Percentiles rank a stretch among this genome's conserved stretches.
phyloP scores from a whole-genome alignment of 1,140 invertebrate genomes.

The Chrysoperla carnea region DNA sequence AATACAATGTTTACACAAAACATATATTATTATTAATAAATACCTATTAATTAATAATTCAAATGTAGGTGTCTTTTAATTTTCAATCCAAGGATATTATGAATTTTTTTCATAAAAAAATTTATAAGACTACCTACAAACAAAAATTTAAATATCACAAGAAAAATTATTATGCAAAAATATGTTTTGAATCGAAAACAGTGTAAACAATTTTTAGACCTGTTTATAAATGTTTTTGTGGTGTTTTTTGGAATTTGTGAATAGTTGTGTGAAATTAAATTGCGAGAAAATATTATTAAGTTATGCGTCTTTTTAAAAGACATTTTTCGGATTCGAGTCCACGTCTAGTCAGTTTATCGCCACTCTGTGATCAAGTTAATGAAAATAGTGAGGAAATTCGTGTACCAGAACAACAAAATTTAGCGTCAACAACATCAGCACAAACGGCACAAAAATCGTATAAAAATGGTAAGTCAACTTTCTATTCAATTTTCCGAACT shows the following conservation, averaged over 20 bases:
- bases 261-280: no score
- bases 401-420: background rate
- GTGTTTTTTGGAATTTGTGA: no score
- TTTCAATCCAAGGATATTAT: constrained; percentile 1
- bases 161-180: no score
- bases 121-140: no score
- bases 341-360: background rate
- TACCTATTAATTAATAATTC: background rate
- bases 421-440: background rate
- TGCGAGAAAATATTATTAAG: no score
- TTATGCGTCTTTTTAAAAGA: background rate
- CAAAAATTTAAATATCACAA: no score
- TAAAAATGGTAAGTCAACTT: background rate
- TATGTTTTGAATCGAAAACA: no score
- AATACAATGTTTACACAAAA: no score
- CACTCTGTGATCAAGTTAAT: background rate
- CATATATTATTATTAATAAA: background rate
- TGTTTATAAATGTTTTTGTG: no score
- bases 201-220: no score
- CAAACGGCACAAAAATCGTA: background rate
- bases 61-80: background rate
- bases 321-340: background rate
- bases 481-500: background rate
- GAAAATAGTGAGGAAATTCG: background rate
- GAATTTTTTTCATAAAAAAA: background rate